These are phyloP conservation scores for Hypanus sabinus DNA, from an alignment of 2,113 vertebrate genomes.

Conservation along the genomic window DNA sequence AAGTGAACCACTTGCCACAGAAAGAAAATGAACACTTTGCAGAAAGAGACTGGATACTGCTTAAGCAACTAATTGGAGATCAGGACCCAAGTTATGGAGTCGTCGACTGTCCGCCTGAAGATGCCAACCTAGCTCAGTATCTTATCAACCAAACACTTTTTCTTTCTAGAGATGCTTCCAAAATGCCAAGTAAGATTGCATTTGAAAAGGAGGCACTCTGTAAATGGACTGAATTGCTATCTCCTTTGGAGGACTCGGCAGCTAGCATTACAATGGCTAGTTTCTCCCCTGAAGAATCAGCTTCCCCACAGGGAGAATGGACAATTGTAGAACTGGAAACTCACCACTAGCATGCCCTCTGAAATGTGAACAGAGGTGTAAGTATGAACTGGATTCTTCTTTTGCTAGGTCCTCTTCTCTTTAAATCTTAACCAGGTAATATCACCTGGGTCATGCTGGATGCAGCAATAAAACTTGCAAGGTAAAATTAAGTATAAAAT, in stretches of 20 bases:
- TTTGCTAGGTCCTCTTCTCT: neutral
- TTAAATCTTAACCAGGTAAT: neutral
- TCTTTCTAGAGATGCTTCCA: constrained; percentile 78
- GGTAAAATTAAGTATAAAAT: neutral
- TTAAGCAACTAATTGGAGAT: constrained; percentile 83
- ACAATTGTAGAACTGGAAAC: constrained; percentile 97
- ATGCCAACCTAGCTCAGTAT: constrained; percentile 94
- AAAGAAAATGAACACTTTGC: constrained; percentile 75
- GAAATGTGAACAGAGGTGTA: neutral
- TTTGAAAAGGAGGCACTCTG: constrained; percentile 74
- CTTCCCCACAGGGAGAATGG: constrained; percentile 94
- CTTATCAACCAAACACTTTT: constrained; percentile 95
- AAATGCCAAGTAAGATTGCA: constrained; percentile 71
- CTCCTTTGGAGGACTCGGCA: constrained; percentile 83
- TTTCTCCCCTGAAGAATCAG: constrained; percentile 90
- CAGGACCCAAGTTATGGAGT: constrained; percentile 80
- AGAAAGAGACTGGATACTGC: constrained; percentile 86
- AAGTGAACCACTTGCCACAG: constrained; percentile 58
- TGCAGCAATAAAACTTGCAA: neutral
- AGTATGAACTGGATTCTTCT: neutral
- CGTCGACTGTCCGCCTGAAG: constrained; percentile 88
- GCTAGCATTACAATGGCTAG: constrained; percentile 89
- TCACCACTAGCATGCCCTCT: constrained; percentile 67
- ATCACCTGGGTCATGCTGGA: neutral
- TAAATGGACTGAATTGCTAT: constrained; percentile 86